Evolutionary conservation across 2,888 invertebrate species (phyloP).

Genomic region (Pandemis cinnamomeana): DNA sequence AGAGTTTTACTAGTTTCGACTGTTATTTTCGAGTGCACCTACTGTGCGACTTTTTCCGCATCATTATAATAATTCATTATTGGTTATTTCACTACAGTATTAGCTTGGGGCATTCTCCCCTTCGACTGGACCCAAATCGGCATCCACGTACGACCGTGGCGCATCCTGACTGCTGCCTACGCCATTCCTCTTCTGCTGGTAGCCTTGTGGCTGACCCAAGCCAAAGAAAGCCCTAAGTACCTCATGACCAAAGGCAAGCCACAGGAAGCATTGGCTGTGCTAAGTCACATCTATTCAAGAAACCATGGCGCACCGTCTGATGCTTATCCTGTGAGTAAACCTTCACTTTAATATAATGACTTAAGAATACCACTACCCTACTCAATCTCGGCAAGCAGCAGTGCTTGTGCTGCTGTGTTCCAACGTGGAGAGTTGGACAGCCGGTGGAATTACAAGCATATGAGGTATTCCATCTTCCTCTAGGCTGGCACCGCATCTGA

Average conservation of each 20-base stretch:
- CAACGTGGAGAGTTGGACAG: too few relatives aligned
- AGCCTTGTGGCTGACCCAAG: constrained; percentile 58
- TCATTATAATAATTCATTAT: too few relatives aligned
- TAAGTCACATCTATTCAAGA: constrained; percentile 61
- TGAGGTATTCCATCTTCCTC: too few relatives aligned
- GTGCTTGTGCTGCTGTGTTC: too few relatives aligned
- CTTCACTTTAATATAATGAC: too few relatives aligned
- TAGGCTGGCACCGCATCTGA: too few relatives aligned
- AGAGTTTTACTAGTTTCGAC: too few relatives aligned
- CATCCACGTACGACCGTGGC: constrained; percentile 87
- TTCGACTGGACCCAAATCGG: constrained; percentile 64
- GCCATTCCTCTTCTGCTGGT: constrained; percentile 84
- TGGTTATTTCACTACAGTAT: constrained; percentile 66
- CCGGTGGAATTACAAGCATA: too few relatives aligned
- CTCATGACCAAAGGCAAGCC: constrained; percentile 85
- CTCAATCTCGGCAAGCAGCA: too few relatives aligned
- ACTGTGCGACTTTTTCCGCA: too few relatives aligned
- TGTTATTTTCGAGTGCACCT: too few relatives aligned
- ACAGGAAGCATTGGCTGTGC: constrained; percentile 82
- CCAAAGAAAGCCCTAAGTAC: constrained; percentile 93
- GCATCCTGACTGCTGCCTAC: constrained; percentile 87
- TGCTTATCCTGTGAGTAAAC: constrained; percentile 64
- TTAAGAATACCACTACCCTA: too few relatives aligned
- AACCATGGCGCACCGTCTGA: constrained; percentile 63
- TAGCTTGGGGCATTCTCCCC: constrained; percentile 88